A percentile compares a stretch with the other conserved stretches of the same genome.
Evolutionary conservation across 1,140 invertebrate genomes (phyloP).

Genomic region (Hyphantria cunea): DNA sequence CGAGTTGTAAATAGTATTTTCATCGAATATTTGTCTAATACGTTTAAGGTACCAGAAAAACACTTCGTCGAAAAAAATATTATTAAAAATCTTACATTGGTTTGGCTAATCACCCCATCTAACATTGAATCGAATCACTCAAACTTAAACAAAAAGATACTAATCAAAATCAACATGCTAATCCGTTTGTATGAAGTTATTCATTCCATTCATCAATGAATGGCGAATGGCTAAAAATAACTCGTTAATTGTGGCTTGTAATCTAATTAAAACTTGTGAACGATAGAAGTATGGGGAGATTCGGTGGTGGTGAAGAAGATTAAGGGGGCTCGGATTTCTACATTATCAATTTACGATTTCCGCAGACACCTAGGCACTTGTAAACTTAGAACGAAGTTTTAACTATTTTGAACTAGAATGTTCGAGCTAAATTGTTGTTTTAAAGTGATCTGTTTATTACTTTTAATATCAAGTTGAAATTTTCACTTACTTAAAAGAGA

Average conservation of each 20-base stretch:
- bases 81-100: too few species aligned
- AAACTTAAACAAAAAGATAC: constrained; percentile 31
- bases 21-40: too few species aligned
- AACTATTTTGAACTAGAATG: constrained; percentile 10
- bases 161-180: constrained; percentile 33
- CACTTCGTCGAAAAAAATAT: too few species aligned
- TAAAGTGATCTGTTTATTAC: too few species aligned
- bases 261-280: constrained; percentile 52
- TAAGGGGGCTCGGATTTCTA: constrained; percentile 45
- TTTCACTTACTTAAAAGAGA: too few species aligned
- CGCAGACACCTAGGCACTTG: constrained; percentile 30
- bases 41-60: too few species aligned
- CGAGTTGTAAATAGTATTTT: too few species aligned
- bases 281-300: constrained; percentile 33
- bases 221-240: constrained; percentile 41
- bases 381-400: constrained; percentile 28
- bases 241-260: constrained; percentile 34
- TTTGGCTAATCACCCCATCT: too few species aligned
- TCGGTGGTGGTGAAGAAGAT: constrained; percentile 36
- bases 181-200: constrained; percentile 31
- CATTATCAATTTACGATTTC: constrained; percentile 52
- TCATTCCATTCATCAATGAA: constrained; percentile 36
- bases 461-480: too few species aligned
- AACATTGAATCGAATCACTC: too few species aligned
- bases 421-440: too few species aligned